Conservation (phyloP, 2,797 vertebrate genomes). For the Rhinophrynus dorsalis region DNA sequence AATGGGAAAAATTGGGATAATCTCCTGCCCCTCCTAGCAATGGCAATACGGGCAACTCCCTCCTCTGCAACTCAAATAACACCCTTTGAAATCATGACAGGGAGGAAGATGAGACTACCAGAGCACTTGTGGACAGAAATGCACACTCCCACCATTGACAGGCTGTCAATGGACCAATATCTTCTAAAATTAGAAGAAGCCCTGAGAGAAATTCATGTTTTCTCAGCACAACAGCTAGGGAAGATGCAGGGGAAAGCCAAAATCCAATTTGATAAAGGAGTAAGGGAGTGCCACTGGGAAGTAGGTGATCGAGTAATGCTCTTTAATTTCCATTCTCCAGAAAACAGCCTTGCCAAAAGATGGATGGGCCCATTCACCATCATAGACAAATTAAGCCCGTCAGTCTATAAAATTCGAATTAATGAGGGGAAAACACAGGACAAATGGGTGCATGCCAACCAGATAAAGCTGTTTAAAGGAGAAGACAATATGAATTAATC, state of each 20-base stretch:
- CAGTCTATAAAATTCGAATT: neutral
- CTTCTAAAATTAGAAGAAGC: neutral
- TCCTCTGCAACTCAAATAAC: neutral
- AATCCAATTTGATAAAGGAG: neutral
- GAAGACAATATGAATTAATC: neutral
- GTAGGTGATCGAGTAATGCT: neutral
- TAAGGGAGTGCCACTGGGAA: neutral
- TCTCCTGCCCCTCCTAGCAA: neutral
- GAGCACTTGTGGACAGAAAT: neutral
- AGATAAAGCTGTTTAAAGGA: neutral
- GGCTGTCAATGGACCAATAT: neutral
- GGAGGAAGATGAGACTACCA: neutral
- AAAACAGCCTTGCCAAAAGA: neutral
- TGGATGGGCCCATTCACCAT: neutral
- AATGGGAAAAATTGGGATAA: neutral
- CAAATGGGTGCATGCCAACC: neutral
- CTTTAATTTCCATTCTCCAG: neutral
- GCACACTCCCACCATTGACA: neutral
- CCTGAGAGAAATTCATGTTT: neutral
- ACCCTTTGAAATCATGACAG: neutral
- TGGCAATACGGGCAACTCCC: neutral
- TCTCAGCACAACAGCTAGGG: neutral
- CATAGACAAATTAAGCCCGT: neutral
- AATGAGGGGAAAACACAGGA: neutral
- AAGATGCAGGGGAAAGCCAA: neutral